Evolutionary conservation across 2,113 vertebrate species (phyloP), one percentile per base, ranked within the genome.

Genomic region (Piprites chloris): DNA sequence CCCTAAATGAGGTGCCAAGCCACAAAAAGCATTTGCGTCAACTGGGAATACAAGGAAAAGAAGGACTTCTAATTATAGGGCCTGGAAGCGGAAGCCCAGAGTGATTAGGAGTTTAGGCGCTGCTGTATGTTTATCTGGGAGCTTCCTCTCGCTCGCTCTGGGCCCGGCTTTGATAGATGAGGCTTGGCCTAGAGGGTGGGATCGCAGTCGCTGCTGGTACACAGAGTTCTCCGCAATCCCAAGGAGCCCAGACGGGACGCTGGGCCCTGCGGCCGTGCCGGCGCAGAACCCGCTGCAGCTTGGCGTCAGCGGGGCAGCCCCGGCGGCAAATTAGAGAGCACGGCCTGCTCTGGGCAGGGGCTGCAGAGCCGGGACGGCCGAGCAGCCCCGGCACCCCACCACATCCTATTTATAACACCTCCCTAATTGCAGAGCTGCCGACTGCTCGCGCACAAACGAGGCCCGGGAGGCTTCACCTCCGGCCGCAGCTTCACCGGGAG

Each of bases 21-120:
- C 99, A 99, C 99, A 99, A 99, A 99, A 99, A 99, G 99, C 99
- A 99, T 99, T 99, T 99, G 99, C 99, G 99, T 99, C 99, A 99
- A 99, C 98, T 99, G 98, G 99, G 98, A 99, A 99, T 99, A 98
- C 97, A 98, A 98, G 99, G 98, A 99, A 99, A 98, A 99, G 98
- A 98, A 98, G 98, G 98, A 98, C 98, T 98, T 99, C 99, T 99
- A 99, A 99, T 99, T 99, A 99, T 99, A 99, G 99, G 98, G 98
- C 98, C 98, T 99, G 99, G 98, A 99, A 99, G 99, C 98, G 99
- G 99, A 99, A 99, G 98, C 98, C 95, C 90, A 79, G 98, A 98
- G 98, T 98, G 99, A 99, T 99, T 98, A 99, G 99, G 98, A 99
- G 98, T 99, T 98, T 97, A 99, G 99, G 98, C 98, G 94, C 98